Conservation (phyloP, 2,888 invertebrate species). For the Zelleria hepariella region DNA sequence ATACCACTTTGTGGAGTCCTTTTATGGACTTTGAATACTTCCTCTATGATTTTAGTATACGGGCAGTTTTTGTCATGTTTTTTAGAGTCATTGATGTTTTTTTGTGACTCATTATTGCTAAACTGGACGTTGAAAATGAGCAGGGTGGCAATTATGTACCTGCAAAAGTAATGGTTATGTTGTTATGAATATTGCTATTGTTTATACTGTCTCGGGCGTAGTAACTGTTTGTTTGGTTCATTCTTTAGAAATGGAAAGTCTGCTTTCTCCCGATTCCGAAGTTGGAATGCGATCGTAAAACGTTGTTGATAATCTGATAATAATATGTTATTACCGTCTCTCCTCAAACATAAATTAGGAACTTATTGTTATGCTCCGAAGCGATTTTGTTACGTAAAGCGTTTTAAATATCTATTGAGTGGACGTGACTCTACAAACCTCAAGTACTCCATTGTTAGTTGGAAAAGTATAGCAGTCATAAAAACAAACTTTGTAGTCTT, state of each 20-base stretch:
- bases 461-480: not conserved
- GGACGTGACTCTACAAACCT: not conserved
- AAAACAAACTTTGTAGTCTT: not conserved
- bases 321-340: not conserved
- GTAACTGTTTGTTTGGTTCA: not conserved
- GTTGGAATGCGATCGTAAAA: not conserved
- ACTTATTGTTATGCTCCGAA: not conserved
- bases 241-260: constrained; percentile 20
- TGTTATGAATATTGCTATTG: not conserved
- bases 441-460: not conserved
- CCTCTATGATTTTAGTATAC: constrained; percentile 56
- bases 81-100: not conserved
- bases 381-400: not conserved
- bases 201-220: not conserved
- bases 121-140: not conserved
- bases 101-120: not conserved
- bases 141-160: not conserved
- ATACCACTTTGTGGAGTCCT: constrained; percentile 28
- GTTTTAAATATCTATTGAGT: not conserved
- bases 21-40: constrained; percentile 52
- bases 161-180: not conserved
- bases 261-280: constrained; percentile 17
- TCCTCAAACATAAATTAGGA: not conserved
- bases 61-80: constrained; percentile 34
- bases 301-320: not conserved